Evolutionary conservation across 2,113 vertebrate species (phyloP), one percentile per base, ranked within the genome.

Genomic region (Colistium nudipinnis): DNA sequence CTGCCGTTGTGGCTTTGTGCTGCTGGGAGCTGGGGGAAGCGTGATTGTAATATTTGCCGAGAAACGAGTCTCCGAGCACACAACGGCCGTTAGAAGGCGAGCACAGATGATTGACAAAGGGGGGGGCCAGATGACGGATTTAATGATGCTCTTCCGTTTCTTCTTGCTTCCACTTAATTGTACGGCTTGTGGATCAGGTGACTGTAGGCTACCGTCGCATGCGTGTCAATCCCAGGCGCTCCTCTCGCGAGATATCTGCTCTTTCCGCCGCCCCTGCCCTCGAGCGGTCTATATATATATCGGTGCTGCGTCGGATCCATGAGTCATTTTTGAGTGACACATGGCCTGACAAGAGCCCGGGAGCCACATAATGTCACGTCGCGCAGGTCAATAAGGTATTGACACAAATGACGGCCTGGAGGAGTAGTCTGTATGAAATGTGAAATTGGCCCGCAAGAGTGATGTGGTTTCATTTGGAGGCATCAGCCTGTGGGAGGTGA

Each of bases 321-420:
- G 66, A 80, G 77, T 19, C 79, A 41, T 81, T 67, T 75, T 80
- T 88, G 88, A 88, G 84, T 88, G 89, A 87, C 83, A 68, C n/a
- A 4, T 36, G 16, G 44, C 55, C 70, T 66, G 70, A 65, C 25
- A 56, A 70, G 64, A 71, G 79, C 70, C 47, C n/a, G 17, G 62
- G 55, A 72, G 79, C 25, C 51, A 22, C 65, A 70, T 83, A 76
- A 81, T 70, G 77, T 78, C 76, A 74, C 81, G 65, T 83, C 22
- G 62, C 84, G 84, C 80, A 68, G 70, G 83, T 85, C 87, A 64
- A 79, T 87, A 81, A 76, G 39, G 54, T 86, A 84, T 87, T 71
- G 85, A 88, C 44, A 41, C 74, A 69, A 84, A 80, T 76, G 81
- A 80, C 66, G 80, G 83, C 74, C 76, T 19, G 65, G 53, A 68